Evolutionary conservation across 2,888 invertebrate genomes (phyloP), one percentile per base, ranked within the genome.

Genomic region (Epsilonema sp.): DNA sequence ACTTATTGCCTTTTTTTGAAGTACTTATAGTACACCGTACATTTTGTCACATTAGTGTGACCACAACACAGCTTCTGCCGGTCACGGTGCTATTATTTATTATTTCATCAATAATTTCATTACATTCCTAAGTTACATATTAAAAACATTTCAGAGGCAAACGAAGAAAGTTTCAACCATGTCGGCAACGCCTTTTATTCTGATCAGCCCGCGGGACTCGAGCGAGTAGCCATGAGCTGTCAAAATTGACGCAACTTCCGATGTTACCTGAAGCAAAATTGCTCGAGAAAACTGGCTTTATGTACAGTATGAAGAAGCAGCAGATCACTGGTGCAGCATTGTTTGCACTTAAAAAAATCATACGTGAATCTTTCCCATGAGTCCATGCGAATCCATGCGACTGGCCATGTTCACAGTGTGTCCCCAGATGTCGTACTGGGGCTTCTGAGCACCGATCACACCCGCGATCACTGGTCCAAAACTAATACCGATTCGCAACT

Each of bases 351-450:
- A 16, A 31, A 31, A 31, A 31, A 11, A 11, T 31, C 31, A 40
- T 31, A 69, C 69, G 57, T 71, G 71, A 47, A 71, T 68, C 55
- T 65, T 63, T 38, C 81, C 80, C 76, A 86, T 79, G 52, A 80
- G 75, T 0, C 92, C 90, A 51, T 85, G 87, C 52, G 86, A 87
- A 69, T 92, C 92, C 92, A 94, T 94, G 43, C 92, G 71, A 3
- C 86, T 87, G 1, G 92, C 90, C 13, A 92, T 86, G 65, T 92
- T 92, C 19, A 94, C 94, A 0, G 92, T 90, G 68, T 94, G 90
- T 16, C 92, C 89, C 92, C 92, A 94, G 57, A 94, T 92, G 65
- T 94, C 92, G 68, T 90, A 92, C 68, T 92, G 90, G 0, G 92
- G 92, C 64, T 92, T 92, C 66, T 90, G 86, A 0, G 90, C 90